Evolutionary conservation across 2,113 vertebrate genomes (phyloP).

Genomic region (Macquaria australasica): DNA sequence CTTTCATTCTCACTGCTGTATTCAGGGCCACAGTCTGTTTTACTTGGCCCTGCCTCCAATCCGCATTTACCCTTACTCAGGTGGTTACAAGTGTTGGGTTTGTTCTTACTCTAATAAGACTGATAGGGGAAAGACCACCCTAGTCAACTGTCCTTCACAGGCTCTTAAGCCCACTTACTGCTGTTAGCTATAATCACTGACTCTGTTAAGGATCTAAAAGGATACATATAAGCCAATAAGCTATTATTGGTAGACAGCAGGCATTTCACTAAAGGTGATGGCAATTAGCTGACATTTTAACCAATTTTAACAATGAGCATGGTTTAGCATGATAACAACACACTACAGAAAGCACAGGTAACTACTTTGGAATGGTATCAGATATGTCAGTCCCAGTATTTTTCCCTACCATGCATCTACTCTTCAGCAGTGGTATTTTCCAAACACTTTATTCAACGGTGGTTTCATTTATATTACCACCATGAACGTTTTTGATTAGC

Average conservation of each 20-base stretch:
- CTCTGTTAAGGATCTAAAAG: neutral
- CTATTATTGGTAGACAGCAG: neutral
- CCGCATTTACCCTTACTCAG: slow-evolving; percentile 33
- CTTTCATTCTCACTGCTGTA: neutral
- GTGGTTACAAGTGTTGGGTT: slow-evolving; percentile 41
- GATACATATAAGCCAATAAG: neutral
- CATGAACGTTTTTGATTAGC: slow-evolving; percentile 38
- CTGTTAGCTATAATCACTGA: neutral
- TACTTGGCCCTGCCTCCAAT: slow-evolving; percentile 32
- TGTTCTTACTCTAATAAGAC: slow-evolving; percentile 38
- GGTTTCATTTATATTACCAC: slow-evolving; percentile 1
- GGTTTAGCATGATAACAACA: neutral
- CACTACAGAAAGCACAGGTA: neutral
- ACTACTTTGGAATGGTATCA: neutral
- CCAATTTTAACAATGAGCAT: neutral
- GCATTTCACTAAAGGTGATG: neutral
- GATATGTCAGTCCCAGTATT: neutral
- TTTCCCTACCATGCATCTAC: neutral
- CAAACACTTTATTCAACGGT: slow-evolving; percentile 1
- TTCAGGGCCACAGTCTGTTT: slow-evolving; percentile 46
- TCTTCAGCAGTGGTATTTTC: slow-evolving; percentile 3
- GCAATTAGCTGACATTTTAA: neutral
- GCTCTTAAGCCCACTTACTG: slow-evolving; percentile 22
- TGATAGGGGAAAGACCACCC: slow-evolving; percentile 47
- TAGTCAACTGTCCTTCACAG: neutral